A percentile compares a stretch with the other conserved stretches of the same genome.
These are phyloP conservation scores for Eledona agricola DNA, from an alignment of 2,888 invertebrate genomes.

Conservation along the genomic window DNA sequence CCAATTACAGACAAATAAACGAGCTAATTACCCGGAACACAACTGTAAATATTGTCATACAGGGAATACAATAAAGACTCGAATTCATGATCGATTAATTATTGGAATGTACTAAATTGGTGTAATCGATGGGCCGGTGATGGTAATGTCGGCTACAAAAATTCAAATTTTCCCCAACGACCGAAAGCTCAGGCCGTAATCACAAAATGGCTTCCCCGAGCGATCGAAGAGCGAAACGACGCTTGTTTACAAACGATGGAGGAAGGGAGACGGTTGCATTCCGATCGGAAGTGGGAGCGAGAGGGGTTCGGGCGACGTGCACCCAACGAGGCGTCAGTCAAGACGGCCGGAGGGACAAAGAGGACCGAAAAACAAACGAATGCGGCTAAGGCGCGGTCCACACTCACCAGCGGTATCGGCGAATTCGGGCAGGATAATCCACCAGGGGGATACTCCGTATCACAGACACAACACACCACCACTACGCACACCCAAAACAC, in stretches of 20 bases:
- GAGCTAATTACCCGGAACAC: no score
- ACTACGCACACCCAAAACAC: conserved; percentile 39
- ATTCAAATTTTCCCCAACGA: conserved; percentile 19
- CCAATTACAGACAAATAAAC: no score
- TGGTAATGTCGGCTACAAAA: conserved; percentile 8
- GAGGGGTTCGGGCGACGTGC: conserved; percentile 37
- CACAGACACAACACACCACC: conserved; percentile 31
- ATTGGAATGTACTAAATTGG: no score
- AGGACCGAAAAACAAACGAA: conserved; percentile 36
- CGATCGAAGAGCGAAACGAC: conserved; percentile 42
- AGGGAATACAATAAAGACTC: no score
- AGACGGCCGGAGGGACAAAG: conserved; percentile 37
- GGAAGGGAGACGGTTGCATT: conserved; percentile 39
- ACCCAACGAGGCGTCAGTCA: conserved; percentile 46
- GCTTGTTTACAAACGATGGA: conserved; percentile 42
- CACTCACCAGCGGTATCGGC: conserved; percentile 32
- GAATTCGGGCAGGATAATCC: conserved; percentile 27
- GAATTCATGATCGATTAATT: no score
- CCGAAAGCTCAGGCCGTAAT: conserved; percentile 42
- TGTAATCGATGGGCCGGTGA: conserved; percentile 2
- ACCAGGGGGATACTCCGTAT: conserved; percentile 18
- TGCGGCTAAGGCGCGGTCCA: conserved; percentile 29
- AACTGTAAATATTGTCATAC: no score
- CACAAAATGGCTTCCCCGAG: conserved; percentile 59
- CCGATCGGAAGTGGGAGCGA: conserved; percentile 36